Conservation (phyloP, 2,888 invertebrate genomes). For the Drosophila ochracea region DNA sequence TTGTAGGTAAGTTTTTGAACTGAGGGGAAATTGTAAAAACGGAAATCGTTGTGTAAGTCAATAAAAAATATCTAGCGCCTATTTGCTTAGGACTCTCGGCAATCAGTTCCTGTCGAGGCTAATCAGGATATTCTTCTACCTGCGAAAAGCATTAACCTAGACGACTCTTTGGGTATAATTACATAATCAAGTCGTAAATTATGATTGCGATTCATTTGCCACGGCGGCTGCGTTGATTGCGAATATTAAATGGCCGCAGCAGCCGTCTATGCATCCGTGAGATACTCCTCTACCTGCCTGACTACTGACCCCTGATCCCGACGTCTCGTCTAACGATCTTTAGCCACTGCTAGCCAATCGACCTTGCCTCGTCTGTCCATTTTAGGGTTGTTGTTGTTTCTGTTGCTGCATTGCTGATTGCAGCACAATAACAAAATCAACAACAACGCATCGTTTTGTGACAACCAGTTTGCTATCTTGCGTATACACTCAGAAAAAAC, state of each 20-base stretch:
- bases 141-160: conserved; percentile 53
- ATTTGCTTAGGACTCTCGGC: conserved; percentile 67
- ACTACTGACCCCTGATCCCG: conserved; percentile 17
- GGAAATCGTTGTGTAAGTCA: conserved; percentile 76
- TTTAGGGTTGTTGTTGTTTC: background rate
- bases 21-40: conserved; percentile 26
- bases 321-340: conserved; percentile 82
- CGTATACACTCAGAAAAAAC: conserved; percentile 12
- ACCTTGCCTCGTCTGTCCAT: conserved; percentile 27
- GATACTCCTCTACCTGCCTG: conserved; percentile 39
- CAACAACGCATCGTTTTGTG: conserved; percentile 21
- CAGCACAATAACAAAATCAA: conserved; percentile 15
- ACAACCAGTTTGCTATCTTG: conserved; percentile 32
- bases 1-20: conserved; percentile 65
- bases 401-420: conserved; percentile 31
- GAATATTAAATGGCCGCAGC: conserved; percentile 45
- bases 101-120: conserved; percentile 51
- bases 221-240: conserved; percentile 57
- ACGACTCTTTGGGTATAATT: conserved; percentile 31
- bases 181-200: conserved; percentile 28
- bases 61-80: conserved; percentile 53
- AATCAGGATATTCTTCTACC: conserved; percentile 26
- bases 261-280: conserved; percentile 39
- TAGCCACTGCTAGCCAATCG: conserved; percentile 60
- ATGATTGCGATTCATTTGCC: conserved; percentile 63